These are phyloP conservation scores for Drosophila fulvimacula DNA, from an alignment of 2,888 invertebrate species.

Conservation along the genomic window DNA sequence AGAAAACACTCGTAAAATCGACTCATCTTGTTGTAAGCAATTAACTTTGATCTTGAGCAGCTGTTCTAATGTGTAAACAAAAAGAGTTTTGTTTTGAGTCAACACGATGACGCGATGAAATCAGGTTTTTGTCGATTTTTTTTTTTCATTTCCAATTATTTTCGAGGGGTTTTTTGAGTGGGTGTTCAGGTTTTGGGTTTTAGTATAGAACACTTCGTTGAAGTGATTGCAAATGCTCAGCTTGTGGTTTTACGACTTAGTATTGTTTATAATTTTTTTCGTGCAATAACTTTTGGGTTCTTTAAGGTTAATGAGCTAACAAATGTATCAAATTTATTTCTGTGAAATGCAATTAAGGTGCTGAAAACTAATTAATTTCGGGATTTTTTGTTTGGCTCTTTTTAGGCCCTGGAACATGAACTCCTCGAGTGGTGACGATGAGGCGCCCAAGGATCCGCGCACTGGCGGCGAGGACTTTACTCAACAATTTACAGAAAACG, in stretches of 20 bases:
- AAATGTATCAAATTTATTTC: neutral
- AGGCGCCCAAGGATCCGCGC: slow-evolving; percentile 94
- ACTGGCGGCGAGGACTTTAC: slow-evolving; percentile 90
- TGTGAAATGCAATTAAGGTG: neutral
- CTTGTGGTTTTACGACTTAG: slow-evolving; percentile 1
- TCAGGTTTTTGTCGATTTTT: slow-evolving; percentile 19
- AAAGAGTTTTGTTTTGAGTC: slow-evolving; percentile 10
- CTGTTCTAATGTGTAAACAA: slow-evolving; percentile 15
- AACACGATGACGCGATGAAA: slow-evolving; percentile 16
- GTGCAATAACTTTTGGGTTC: slow-evolving; percentile 3
- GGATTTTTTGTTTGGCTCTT: slow-evolving; percentile 53
- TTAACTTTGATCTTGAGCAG: slow-evolving; percentile 3
- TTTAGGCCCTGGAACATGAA: slow-evolving; percentile 88
- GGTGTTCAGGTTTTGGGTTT: slow-evolving; percentile 21
- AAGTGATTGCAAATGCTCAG: slow-evolving; percentile 25
- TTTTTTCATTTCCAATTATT: slow-evolving; percentile 9
- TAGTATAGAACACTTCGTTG: slow-evolving; percentile 37
- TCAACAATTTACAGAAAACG: slow-evolving; percentile 93
- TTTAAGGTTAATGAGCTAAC: slow-evolving; percentile 8
- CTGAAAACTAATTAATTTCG: slow-evolving; percentile 13
- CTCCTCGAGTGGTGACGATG: slow-evolving; percentile 88
- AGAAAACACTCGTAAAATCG: neutral
- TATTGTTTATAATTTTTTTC: neutral
- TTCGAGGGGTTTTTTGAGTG: slow-evolving; percentile 31
- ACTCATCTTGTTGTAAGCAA: slow-evolving; percentile 12